A percentile compares a stretch with the other conserved stretches of the same genome.
Conservation (phyloP, 2,797 vertebrate genomes). For the Allobates femoralis region DNA sequence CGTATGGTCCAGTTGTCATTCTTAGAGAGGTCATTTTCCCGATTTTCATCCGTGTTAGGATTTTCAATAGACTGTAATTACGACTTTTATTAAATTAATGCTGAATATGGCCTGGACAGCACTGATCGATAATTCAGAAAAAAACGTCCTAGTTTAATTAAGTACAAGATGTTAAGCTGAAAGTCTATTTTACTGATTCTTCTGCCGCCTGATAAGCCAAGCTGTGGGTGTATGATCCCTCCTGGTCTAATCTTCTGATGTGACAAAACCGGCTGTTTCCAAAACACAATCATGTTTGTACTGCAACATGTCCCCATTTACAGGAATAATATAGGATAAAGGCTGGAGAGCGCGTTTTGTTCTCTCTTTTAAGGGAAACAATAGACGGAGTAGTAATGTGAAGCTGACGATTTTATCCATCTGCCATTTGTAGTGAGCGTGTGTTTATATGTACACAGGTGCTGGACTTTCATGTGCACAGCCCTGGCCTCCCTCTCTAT, state of each 20-base stretch:
- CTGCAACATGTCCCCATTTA: constrained; percentile 40
- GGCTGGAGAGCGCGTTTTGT: constrained; percentile 37
- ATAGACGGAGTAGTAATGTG: constrained; percentile 6
- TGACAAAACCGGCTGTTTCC: constrained; percentile 27
- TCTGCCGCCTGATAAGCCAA: neutral
- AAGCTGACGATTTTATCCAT: constrained; percentile 31
- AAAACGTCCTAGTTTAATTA: neutral
- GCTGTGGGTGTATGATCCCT: neutral
- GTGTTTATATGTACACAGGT: constrained; percentile 59
- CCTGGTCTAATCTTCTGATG: constrained; percentile 15
- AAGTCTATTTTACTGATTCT: constrained; percentile 1
- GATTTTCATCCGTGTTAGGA: neutral
- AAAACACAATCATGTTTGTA: constrained; percentile 56
- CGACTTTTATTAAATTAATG: neutral
- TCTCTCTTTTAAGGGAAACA: constrained; percentile 29
- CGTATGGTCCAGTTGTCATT: neutral
- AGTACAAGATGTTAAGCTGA: neutral
- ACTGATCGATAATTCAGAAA: neutral
- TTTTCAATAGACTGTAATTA: neutral
- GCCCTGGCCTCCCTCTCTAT: neutral
- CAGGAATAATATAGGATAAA: constrained; percentile 43
- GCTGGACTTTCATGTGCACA: constrained; percentile 40
- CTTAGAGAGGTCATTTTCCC: neutral
- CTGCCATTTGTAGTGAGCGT: constrained; percentile 40
- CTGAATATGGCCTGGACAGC: neutral